Percentiles rank a stretch among this genome's conserved stretches.
Evolutionary conservation across 2,888 invertebrate genomes (phyloP).

Genomic region (Dendrolimus pini): DNA sequence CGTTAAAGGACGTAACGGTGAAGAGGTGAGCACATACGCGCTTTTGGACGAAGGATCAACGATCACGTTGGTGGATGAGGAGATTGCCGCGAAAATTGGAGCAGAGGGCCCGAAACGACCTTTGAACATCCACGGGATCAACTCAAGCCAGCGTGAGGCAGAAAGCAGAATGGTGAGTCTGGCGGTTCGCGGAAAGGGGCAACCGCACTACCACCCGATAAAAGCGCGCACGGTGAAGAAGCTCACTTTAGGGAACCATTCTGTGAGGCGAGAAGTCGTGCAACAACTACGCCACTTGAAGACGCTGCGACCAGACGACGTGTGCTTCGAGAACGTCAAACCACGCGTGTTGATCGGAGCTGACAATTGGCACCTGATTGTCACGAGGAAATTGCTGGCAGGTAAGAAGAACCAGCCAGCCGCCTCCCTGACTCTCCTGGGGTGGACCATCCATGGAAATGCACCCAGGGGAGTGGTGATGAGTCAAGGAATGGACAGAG

Average conservation of each 20-base stretch:
- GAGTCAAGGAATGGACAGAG: background rate
- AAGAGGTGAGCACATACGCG: slow-evolving; percentile 3
- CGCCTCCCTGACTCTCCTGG: slow-evolving; percentile 3
- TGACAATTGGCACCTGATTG: slow-evolving; percentile 6
- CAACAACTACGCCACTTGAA: background rate
- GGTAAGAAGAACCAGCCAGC: slow-evolving; percentile 2
- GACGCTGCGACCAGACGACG: background rate
- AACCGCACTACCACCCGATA: background rate
- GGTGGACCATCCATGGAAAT: slow-evolving; percentile 6
- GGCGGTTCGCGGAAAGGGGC: background rate
- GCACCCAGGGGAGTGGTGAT: background rate
- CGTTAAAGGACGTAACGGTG: slow-evolving; percentile 6
- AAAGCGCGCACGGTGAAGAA: slow-evolving; percentile 3
- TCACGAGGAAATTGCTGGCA: background rate
- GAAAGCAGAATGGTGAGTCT: background rate
- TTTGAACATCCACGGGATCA: slow-evolving; percentile 4
- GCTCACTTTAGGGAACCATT: background rate
- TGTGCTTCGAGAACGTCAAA: slow-evolving; percentile 1
- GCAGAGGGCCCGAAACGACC: slow-evolving; percentile 1
- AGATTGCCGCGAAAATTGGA: slow-evolving; percentile 5
- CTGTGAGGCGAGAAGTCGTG: background rate
- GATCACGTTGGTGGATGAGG: slow-evolving; percentile 4
- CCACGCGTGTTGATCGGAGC: slow-evolving; percentile 3
- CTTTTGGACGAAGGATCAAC: slow-evolving; percentile 12
- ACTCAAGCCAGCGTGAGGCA: background rate